These are phyloP conservation scores for Pantherophis alleghaniensis DNA, from an alignment of 2,797 vertebrate genomes.

Conservation along the genomic window DNA sequence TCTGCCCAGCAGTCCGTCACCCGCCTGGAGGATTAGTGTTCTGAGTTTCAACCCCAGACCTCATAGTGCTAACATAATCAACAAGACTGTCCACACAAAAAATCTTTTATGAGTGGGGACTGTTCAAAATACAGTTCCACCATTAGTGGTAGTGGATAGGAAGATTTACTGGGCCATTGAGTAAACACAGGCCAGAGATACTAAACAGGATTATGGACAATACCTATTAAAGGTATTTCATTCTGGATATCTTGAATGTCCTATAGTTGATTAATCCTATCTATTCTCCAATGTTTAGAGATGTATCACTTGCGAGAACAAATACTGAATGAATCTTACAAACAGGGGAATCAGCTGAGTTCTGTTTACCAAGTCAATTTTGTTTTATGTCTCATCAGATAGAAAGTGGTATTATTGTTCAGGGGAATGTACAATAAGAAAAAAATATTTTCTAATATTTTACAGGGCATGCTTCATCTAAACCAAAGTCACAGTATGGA, in stretches of 20 bases:
- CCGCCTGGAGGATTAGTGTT: constrained; percentile 57
- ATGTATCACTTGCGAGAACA: not conserved
- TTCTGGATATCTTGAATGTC: not conserved
- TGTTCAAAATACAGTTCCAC: not conserved
- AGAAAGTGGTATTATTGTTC: constrained; percentile 7
- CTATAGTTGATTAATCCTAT: not conserved
- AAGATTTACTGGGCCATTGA: not conserved
- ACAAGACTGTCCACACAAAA: constrained; percentile 47
- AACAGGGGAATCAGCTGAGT: not conserved
- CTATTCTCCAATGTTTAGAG: not conserved
- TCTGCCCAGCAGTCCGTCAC: constrained; percentile 77
- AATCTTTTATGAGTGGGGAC: not conserved
- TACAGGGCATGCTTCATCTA: constrained; percentile 57
- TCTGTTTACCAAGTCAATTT: not conserved
- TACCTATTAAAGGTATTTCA: not conserved
- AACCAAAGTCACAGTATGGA: constrained; percentile 68
- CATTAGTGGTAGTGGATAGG: constrained; percentile 8
- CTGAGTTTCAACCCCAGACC: constrained; percentile 71
- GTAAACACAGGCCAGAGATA: fast-evolving
- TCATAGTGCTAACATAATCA: constrained; percentile 64
- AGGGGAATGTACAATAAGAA: constrained; percentile 14
- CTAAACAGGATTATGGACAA: not conserved
- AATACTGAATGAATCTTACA: constrained; percentile 6
- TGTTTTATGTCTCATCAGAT: not conserved
- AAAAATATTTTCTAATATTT: constrained; percentile 52